Percentiles rank a stretch among this genome's conserved stretches.
These are phyloP conservation scores for Lanius collurio DNA, from an alignment of 2,113 vertebrate genomes.

Conservation along the genomic window DNA sequence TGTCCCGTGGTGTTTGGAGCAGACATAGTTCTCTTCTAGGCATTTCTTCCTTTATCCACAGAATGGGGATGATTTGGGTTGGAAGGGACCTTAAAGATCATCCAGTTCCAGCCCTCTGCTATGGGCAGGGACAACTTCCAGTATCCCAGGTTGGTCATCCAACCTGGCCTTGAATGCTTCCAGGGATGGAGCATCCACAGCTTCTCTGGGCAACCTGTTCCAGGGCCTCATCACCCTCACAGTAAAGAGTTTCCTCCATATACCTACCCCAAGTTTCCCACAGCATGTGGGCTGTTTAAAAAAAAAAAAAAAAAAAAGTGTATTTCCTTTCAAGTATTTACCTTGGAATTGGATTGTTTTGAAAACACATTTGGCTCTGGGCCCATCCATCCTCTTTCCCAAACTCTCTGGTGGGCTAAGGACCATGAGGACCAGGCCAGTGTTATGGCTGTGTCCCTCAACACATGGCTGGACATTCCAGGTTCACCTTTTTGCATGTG, in stretches of 20 bases:
- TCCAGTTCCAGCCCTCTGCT: background rate
- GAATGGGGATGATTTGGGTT: background rate
- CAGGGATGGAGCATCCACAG: background rate
- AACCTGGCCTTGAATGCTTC: background rate
- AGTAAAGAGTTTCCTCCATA: background rate
- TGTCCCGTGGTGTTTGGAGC: background rate
- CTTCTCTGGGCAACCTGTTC: background rate
- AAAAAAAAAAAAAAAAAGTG: background rate
- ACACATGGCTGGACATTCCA: background rate
- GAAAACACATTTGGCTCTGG: background rate
- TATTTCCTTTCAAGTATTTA: background rate
- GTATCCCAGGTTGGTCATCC: fast-evolving
- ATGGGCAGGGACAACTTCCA: background rate
- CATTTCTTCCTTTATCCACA: background rate
- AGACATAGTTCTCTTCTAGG: background rate
- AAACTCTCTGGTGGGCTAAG: background rate
- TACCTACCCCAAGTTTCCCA: background rate
- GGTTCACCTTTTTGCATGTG: background rate
- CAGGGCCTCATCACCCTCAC: background rate
- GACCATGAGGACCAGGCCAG: background rate
- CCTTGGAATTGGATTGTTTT: background rate
- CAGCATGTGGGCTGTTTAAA: background rate
- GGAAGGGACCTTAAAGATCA: background rate
- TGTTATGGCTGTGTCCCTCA: background rate
- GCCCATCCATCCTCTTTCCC: background rate